Base-by-base conservation (phyloP, 2,888 invertebrate genomes). In the Rhogogaster chlorosoma region DNA sequence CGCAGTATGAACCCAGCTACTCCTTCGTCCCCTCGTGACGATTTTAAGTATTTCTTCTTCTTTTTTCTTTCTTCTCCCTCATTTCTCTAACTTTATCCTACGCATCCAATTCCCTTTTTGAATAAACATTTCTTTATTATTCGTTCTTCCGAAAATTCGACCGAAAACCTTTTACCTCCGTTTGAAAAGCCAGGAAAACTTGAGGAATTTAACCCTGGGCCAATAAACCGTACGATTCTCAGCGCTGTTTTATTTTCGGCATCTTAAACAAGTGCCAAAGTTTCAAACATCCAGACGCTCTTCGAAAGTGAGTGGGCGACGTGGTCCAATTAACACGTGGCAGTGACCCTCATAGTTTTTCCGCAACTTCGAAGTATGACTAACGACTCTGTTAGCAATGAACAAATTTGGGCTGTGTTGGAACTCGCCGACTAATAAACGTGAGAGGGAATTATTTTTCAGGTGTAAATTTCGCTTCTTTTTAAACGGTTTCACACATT, bases 301-400 rank as follows among this genome's bases (percentile, higher is more conserved):
- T 73, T 26, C 22, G 38, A 80, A 22, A 38, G 26, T 26, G 80
- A 32, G 80, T 80, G 61, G 80, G 80, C 57, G 57, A 57, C 12
- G 18, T 80, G 57, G 38, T 36, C 61, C 61, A 29, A 80, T 80
- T 61, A 36, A 80, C 61, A 80, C 80, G 38, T 80, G 80, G 61
- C 61, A 80, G 26, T 80, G 80, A 80, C 32, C 80, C 61, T 38
- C 57, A 61, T 80, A 61, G 61, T 36, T 45, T 77, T 77, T 45
- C 9, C 18, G n/a, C 49, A 38, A 45, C 29, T 53, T 49, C 18
- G 18, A 29, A 45, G 49, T 49, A 18, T 77, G 49, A 49, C 77
- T 77, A 53, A 45, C 77, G 18, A 77, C 45, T 77, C 32, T 77
- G 53, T 77, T 77, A 22, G 32, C 15, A 26, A 53, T 26, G 49